Conservation (phyloP, 2,888 invertebrate species). For the Leuctra nigra region DNA sequence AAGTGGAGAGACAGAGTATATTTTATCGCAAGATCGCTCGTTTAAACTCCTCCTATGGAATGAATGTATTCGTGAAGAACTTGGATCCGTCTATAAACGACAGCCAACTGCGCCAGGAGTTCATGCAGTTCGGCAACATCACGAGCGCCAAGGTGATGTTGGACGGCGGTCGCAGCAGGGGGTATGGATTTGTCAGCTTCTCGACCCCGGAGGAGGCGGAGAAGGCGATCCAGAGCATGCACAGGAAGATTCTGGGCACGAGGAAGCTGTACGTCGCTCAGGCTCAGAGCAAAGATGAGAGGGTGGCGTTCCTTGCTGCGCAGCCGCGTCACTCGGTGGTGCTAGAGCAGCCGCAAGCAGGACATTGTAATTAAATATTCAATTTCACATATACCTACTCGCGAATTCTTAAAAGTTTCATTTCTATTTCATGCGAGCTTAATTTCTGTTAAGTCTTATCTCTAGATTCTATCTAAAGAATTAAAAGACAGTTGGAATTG, state of each 20-base stretch:
- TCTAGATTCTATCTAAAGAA: no score
- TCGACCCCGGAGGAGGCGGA: conserved; percentile 62
- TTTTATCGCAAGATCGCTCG: conserved; percentile 50
- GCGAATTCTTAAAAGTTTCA: no score
- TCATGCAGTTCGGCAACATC: conserved; percentile 59
- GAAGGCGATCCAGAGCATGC: conserved; percentile 65
- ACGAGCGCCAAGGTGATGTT: conserved; percentile 62
- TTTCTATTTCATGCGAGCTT: no score
- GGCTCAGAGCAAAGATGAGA: conserved; percentile 65
- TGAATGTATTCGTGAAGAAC: conserved; percentile 67
- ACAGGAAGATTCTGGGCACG: conserved; percentile 57
- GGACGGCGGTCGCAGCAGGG: conserved; percentile 48
- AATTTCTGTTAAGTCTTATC: no score
- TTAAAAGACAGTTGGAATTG: no score
- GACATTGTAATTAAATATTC: no score
- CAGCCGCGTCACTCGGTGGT: not conserved
- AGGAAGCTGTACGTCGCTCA: conserved; percentile 66
- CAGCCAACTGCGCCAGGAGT: conserved; percentile 55
- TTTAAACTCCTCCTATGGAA: conserved; percentile 51
- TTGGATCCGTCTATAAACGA: conserved; percentile 63
- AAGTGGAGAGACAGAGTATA: conserved; percentile 51
- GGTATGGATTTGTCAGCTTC: conserved; percentile 67
- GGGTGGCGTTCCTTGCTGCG: conserved; percentile 51
- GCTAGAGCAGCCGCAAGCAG: no score
- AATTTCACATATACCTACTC: no score